Base-by-base conservation (phyloP, 2,113 vertebrate genomes). In the Paradoxurus hermaphroditus region DNA sequence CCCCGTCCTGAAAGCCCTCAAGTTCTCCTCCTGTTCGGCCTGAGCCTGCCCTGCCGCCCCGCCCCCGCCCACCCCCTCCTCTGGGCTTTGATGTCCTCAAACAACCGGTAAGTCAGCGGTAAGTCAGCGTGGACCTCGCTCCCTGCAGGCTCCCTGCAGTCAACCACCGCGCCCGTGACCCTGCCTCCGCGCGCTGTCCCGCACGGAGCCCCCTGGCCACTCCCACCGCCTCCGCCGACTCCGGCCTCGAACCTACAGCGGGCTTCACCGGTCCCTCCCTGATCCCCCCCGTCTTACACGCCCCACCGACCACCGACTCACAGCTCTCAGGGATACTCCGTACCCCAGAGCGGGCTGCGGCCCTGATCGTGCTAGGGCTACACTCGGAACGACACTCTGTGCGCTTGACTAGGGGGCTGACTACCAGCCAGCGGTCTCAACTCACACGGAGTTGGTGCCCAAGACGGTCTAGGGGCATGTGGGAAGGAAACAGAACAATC, bases 391-490 rank as follows among this genome's bases (percentile, higher is more conserved):
- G n/a, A 67, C 7, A 9, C 15, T 31, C 27, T 70, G 16, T 56
- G 39, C 29, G 29, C 16, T 70, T 29, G 14, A 79, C 34, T n/a
- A 59, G 34, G 15, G 16, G 23, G 27, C 36, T 6, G 23, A 39
- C 67, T 62, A 39, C 18, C 44, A 56, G 59, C 18, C 46, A n/a
- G 49, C 19, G 84, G 59, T 70, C 44, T 36, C 2, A n/a, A 63
- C 29, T 34, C 39, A 34, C n/a, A n/a, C n/a, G n/a, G n/a, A n/a
- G n/a, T n/a, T n/a, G n/a, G n/a, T n/a, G n/a, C n/a, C n/a, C n/a
- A n/a, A 36, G 16, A 67, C 39, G 29, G 5, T 31, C 15, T 63
- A 49, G 3, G 2, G 39, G 8, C 65, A 41, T 0, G 1, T 18
- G 7, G 49, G 49, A 81, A 31, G 13, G 51, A 13, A 51, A 39